Evolutionary conservation across 2,888 invertebrate genomes (phyloP).

Genomic region (Apamea monoglypha): DNA sequence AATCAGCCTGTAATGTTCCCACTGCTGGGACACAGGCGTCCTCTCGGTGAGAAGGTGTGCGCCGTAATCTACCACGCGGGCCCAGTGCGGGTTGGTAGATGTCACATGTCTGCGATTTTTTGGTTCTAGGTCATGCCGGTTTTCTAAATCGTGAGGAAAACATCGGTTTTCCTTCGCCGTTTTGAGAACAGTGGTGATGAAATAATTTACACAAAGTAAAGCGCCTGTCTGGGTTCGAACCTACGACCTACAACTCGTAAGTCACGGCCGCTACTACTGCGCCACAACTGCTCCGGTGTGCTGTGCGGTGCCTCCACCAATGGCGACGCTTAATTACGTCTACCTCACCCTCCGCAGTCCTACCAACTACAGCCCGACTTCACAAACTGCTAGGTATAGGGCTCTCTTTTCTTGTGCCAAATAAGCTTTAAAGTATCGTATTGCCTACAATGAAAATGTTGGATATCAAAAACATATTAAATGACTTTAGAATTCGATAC

Average conservation of each 20-base stretch:
- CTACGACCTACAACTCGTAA: background rate
- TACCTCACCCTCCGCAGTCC: too few relatives aligned
- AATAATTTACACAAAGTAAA: background rate
- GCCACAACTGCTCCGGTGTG: too few relatives aligned
- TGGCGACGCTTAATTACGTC: too few relatives aligned
- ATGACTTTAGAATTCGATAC: conserved; percentile 9
- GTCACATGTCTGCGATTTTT: background rate
- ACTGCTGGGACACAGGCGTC: background rate
- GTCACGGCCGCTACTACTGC: too few relatives aligned
- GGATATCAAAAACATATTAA: background rate
- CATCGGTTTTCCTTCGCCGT: background rate
- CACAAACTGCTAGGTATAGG: too few relatives aligned
- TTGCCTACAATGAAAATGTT: background rate
- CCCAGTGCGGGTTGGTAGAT: background rate
- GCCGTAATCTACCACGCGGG: background rate
- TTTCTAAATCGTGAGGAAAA: too few relatives aligned
- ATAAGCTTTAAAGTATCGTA: background rate
- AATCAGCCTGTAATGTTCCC: background rate
- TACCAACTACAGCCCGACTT: too few relatives aligned
- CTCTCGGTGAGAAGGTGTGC: background rate
- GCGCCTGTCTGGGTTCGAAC: background rate
- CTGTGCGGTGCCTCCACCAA: too few relatives aligned
- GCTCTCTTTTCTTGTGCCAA: too few relatives aligned
- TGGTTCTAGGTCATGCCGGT: background rate
- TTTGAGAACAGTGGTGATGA: background rate